Percentiles rank a stretch among this genome's conserved stretches.
Evolutionary conservation across 1,140 invertebrate species (phyloP).

Genomic region (Scaptomyza graminum): DNA sequence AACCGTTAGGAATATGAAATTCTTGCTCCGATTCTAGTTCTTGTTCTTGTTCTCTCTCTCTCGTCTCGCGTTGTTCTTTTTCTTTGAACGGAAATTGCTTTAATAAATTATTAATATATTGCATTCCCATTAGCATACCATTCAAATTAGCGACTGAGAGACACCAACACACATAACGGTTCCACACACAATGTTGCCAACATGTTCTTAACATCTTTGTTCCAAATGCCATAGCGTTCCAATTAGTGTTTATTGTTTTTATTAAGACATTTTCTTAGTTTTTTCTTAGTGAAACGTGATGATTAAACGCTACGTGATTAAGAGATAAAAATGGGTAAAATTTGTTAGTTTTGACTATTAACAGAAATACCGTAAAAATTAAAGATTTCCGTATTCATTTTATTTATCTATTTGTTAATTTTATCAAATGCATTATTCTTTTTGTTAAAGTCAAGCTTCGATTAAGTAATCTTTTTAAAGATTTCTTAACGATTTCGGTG

Average conservation of each 20-base stretch:
- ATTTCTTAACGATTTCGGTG: too few species aligned
- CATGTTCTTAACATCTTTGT: background rate
- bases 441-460: too few species aligned
- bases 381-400: too few species aligned
- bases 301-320: too few species aligned
- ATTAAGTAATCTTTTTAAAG: too few species aligned
- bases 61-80: too few species aligned
- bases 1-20: slow-evolving; percentile 61
- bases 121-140: slow-evolving; percentile 58
- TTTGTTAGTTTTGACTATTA: too few species aligned
- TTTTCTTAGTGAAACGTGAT: background rate
- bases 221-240: slow-evolving; percentile 1
- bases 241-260: too few species aligned
- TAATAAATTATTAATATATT: slow-evolving; percentile 76
- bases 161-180: slow-evolving; percentile 44
- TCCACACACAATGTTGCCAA: background rate
- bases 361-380: too few species aligned
- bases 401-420: too few species aligned
- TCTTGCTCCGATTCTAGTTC: slow-evolving; percentile 26
- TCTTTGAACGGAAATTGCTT: slow-evolving; percentile 71
- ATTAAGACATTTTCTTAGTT: background rate
- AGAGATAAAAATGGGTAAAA: too few species aligned
- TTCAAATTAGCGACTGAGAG: slow-evolving; percentile 7
- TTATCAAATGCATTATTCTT: too few species aligned
- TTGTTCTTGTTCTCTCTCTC: slow-evolving; percentile 4